These are phyloP conservation scores for Glaucomys volans DNA, from an alignment of 2,113 vertebrate species.

Conservation along the genomic window DNA sequence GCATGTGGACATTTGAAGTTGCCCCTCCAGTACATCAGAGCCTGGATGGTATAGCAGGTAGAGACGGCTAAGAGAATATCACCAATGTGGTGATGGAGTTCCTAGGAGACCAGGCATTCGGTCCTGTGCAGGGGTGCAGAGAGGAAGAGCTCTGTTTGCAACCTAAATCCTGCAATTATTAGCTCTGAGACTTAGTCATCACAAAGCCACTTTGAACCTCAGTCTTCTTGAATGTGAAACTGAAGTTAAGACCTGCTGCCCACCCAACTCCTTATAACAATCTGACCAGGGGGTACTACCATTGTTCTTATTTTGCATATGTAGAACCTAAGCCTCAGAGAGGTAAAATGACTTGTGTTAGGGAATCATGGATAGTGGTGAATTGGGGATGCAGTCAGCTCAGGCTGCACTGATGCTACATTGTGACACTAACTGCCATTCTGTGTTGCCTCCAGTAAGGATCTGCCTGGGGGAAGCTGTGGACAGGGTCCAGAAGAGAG, in stretches of 20 bases:
- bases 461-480: neutral
- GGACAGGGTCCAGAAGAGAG: neutral
- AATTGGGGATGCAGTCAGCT: neutral
- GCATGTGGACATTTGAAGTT: neutral
- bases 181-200: neutral
- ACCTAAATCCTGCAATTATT: neutral
- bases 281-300: neutral
- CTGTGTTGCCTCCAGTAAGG: neutral
- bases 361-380: neutral
- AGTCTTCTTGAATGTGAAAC: neutral
- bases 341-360: neutral
- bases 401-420: neutral
- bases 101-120: neutral
- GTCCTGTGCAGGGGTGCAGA: accelerated
- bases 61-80: neutral
- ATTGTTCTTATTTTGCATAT: neutral
- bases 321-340: neutral
- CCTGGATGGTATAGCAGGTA: neutral
- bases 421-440: neutral
- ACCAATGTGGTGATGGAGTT: accelerated
- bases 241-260: neutral
- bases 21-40: accelerated
- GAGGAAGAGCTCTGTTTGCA: neutral
- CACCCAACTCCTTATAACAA: neutral
- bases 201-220: neutral